A percentile compares a stretch with the other conserved stretches of the same genome.
phyloP scores from a whole-genome alignment of 2,888 invertebrate species.

The Myopa testacea region DNA sequence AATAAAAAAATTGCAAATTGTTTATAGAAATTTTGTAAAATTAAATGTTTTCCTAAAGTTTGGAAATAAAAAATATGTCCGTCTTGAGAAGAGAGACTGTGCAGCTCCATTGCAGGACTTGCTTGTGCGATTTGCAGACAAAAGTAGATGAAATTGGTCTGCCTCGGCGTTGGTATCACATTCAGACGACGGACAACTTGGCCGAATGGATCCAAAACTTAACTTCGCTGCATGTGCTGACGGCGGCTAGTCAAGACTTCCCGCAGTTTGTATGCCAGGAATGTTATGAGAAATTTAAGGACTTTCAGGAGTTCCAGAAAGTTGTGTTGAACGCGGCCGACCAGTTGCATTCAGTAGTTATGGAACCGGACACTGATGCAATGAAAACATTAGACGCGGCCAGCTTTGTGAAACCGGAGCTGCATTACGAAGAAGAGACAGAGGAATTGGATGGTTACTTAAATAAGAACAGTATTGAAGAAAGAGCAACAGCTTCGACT shows the following conservation, averaged over 20 bases:
- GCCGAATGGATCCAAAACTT: slow-evolving; percentile 43
- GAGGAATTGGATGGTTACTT: slow-evolving; percentile 6
- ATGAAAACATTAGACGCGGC: slow-evolving; percentile 3
- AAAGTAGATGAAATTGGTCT: slow-evolving; percentile 34
- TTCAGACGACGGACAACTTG: slow-evolving; percentile 42
- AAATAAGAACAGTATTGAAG: slow-evolving; percentile 5
- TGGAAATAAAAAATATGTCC: slow-evolving; percentile 7
- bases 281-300: slow-evolving; percentile 45
- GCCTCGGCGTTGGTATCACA: slow-evolving; percentile 41
- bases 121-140: slow-evolving; percentile 42
- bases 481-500: neutral
- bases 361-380: neutral
- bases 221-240: slow-evolving; percentile 40
- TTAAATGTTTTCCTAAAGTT: slow-evolving; percentile 4
- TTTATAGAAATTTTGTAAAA: neutral
- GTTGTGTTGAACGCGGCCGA: slow-evolving; percentile 33
- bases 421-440: slow-evolving; percentile 27
- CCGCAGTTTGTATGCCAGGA: slow-evolving; percentile 45
- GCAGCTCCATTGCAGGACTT: slow-evolving; percentile 46
- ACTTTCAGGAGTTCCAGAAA: slow-evolving; percentile 41
- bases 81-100: slow-evolving; percentile 41
- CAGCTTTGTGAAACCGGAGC: slow-evolving; percentile 42
- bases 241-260: slow-evolving; percentile 28
- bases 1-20: neutral
- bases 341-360: slow-evolving; percentile 18